These are phyloP conservation scores for Brachylomia viminalis DNA, from an alignment of 2,888 invertebrate species.

Conservation along the genomic window DNA sequence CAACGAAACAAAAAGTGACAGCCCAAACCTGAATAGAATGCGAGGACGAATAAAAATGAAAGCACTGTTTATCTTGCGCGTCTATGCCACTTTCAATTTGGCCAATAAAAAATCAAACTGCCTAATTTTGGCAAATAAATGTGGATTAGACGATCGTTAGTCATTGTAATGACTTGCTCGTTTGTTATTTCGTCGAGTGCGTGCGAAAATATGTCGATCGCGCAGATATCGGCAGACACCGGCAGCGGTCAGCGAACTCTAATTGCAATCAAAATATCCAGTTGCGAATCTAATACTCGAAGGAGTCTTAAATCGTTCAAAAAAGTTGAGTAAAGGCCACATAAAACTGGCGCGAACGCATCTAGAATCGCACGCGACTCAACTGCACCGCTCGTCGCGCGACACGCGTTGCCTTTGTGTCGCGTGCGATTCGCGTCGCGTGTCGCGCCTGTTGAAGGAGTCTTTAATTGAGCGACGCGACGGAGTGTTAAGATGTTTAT, in stretches of 20 bases:
- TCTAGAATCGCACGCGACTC: too few relatives aligned
- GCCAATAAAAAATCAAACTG: slow-evolving; percentile 46
- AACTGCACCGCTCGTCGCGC: too few relatives aligned
- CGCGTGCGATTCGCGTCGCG: too few relatives aligned
- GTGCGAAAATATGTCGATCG: slow-evolving; percentile 79
- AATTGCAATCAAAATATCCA: slow-evolving; percentile 72
- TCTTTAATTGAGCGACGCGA: slow-evolving; percentile 75
- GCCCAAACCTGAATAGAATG: slow-evolving; percentile 89
- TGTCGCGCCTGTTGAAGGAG: too few relatives aligned
- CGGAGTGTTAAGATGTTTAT: slow-evolving; percentile 75
- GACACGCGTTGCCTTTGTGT: too few relatives aligned
- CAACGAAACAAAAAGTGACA: slow-evolving; percentile 90
- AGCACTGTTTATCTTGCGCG: slow-evolving; percentile 79
- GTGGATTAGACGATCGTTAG: slow-evolving; percentile 66
- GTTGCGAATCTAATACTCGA: slow-evolving; percentile 56
- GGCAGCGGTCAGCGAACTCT: slow-evolving; percentile 75
- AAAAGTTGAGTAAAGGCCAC: slow-evolving; percentile 69
- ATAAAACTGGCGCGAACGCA: too few relatives aligned
- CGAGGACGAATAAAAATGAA: slow-evolving; percentile 90
- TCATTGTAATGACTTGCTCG: slow-evolving; percentile 77
- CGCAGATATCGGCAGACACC: slow-evolving; percentile 77
- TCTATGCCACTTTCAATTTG: slow-evolving; percentile 67
- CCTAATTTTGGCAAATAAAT: slow-evolving; percentile 32
- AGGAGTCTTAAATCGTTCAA: slow-evolving; percentile 72
- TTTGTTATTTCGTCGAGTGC: slow-evolving; percentile 69